A percentile compares a stretch with the other conserved stretches of the same genome.
Evolutionary conservation across 2,888 invertebrate genomes (phyloP).

Genomic region (Disparrhopalites patrizii): DNA sequence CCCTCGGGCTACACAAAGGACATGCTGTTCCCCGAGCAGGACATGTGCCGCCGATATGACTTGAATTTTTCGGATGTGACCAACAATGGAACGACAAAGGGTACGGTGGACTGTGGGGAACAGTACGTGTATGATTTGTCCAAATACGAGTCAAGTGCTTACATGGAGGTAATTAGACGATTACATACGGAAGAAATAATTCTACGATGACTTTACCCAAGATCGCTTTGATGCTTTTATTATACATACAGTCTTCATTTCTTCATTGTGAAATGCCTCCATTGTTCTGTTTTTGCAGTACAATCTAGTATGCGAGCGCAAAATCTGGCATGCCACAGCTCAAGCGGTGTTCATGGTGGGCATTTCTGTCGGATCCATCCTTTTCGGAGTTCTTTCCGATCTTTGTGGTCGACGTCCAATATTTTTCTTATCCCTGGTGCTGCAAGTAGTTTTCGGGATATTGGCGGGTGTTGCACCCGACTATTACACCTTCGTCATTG

Average conservation of each 20-base stretch:
- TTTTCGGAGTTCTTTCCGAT: slow-evolving; percentile 69
- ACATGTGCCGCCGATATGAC: slow-evolving; percentile 57
- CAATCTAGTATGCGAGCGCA: slow-evolving; percentile 63
- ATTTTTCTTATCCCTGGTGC: slow-evolving; percentile 67
- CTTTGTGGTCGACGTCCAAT: slow-evolving; percentile 66
- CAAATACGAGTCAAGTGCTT: slow-evolving; percentile 61
- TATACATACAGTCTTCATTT: too few relatives aligned
- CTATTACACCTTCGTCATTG: slow-evolving; percentile 63
- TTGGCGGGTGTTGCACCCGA: slow-evolving; percentile 65
- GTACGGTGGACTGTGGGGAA: slow-evolving; percentile 54
- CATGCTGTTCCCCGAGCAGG: slow-evolving; percentile 43
- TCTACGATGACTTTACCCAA: too few relatives aligned
- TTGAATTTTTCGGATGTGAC: slow-evolving; percentile 51
- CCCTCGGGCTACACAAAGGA: slow-evolving; percentile 50
- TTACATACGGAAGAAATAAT: neutral
- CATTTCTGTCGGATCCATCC: slow-evolving; percentile 66
- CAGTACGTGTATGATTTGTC: slow-evolving; percentile 61
- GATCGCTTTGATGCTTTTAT: too few relatives aligned
- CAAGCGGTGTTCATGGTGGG: slow-evolving; percentile 69
- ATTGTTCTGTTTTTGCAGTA: too few relatives aligned
- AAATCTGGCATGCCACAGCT: slow-evolving; percentile 62
- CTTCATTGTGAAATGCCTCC: too few relatives aligned
- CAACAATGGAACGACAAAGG: slow-evolving; percentile 49
- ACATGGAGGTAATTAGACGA: slow-evolving; percentile 61
- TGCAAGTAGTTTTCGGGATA: slow-evolving; percentile 66